phyloP scores from a whole-genome alignment of 2,797 vertebrate genomes.

The Sebastes variabilis region DNA sequence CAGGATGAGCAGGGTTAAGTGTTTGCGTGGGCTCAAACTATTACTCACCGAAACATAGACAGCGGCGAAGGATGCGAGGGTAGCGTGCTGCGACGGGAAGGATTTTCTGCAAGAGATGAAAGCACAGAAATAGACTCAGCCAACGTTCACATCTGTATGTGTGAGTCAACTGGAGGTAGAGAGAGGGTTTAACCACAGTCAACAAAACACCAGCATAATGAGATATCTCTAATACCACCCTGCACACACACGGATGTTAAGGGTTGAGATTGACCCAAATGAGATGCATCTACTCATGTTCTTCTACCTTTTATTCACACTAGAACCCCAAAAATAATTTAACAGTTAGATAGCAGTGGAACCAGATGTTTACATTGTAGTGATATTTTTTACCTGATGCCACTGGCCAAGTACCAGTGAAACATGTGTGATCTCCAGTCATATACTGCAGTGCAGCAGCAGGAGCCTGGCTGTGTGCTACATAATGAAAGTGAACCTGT shows the following conservation, averaged over 20 bases:
- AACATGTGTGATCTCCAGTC: background rate
- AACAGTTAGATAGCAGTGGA: background rate
- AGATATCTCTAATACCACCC: background rate
- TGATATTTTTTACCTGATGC: background rate
- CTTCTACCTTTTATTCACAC: background rate
- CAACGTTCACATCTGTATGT: background rate
- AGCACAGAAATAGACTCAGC: slow-evolving; percentile 37
- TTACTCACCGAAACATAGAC: slow-evolving; percentile 98
- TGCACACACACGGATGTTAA: background rate
- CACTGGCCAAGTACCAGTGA: background rate
- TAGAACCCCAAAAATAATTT: background rate
- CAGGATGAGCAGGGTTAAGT: background rate
- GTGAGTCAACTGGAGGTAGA: slow-evolving; percentile 8
- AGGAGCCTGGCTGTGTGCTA: slow-evolving; percentile 1
- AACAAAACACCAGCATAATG: background rate
- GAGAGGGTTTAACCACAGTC: background rate
- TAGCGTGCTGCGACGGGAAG: slow-evolving; percentile 98
- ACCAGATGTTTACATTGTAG: background rate
- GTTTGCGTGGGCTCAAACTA: slow-evolving; percentile 10
- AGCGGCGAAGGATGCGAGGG: slow-evolving; percentile 95
- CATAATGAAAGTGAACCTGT: slow-evolving; percentile 46
- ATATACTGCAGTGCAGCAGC: background rate
- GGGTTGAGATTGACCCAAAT: background rate
- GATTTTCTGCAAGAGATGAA: slow-evolving; percentile 91
- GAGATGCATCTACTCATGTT: background rate